Base-by-base conservation (phyloP, 2,113 vertebrate genomes). In the Oryctolagus cuniculus region DNA sequence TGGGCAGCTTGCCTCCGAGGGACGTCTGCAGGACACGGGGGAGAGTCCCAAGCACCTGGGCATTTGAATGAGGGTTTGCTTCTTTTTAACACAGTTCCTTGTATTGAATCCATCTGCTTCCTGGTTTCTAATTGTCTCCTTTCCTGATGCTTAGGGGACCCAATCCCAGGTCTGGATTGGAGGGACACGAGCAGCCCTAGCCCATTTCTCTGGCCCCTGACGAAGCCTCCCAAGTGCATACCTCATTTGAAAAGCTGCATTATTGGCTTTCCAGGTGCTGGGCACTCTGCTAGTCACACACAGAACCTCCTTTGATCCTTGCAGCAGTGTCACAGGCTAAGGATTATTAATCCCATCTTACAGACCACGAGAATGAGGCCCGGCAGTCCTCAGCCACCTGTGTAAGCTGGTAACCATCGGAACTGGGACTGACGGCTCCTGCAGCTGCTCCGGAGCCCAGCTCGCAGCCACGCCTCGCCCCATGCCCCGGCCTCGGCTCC, bases 141-240 rank as follows among this genome's bases (percentile, higher is more conserved):
- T 95, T 94, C 95, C 91, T 89, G 78, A 87, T 95, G 79, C 74
- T 83, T 78, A 21, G 12, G 27, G 92, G 27, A 82, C 38, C 73
- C 84, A 89, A 75, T 93, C 90, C 55, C 55, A 16, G 55, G 44
- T 84, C 84, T 81, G 72, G 53, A 91, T 3, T 58, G 61, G 27
- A 91, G 77, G 67, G 82, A 69, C 67, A 69, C 96, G 79, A 51
- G 58, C 27, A 44, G 78, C 27, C 78, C 61, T 34, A 74, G 66
- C 53, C 58, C 81, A 29, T 61, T 69, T 73, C 77, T 92, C 72
- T 51, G 61, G 53, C 77, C 72, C 34, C 19, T 66, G 92, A 58
- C 31, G 53, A n/a, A 89, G 61, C 63, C 89, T 66, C 81, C 74
- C 85, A 63, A 72, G 51, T 63, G 88, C 5, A 36, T 6, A 61